Evolutionary conservation across 2,888 invertebrate genomes (phyloP).

Genomic region (Helleia helle): DNA sequence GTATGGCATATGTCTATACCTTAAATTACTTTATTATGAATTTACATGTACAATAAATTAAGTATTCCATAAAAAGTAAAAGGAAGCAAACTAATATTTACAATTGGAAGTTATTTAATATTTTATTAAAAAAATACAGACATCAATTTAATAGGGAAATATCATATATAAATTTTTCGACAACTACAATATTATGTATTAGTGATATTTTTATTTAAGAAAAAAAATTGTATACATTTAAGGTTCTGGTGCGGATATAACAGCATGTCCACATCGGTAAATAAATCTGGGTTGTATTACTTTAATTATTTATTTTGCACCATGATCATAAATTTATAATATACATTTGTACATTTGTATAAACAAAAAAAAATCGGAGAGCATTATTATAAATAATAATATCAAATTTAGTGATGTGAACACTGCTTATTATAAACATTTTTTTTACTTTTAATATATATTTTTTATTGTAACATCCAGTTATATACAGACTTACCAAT

Average conservation of each 20-base stretch:
- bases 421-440: neutral
- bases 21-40: constrained; percentile 48
- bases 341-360: neutral
- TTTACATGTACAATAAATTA: constrained; percentile 60
- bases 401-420: constrained; percentile 2
- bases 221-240: neutral
- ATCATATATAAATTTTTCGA: constrained; percentile 9
- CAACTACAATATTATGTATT: constrained; percentile 8
- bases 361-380: too few relatives aligned
- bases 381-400: neutral
- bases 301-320: neutral
- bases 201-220: constrained; percentile 8
- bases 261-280: neutral
- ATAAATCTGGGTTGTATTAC: neutral
- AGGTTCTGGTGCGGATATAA: neutral
- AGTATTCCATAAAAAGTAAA: constrained; percentile 31
- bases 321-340: neutral
- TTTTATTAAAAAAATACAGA: constrained; percentile 24
- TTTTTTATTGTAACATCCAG: constrained; percentile 12
- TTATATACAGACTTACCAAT: constrained; percentile 41
- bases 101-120: constrained; percentile 33
- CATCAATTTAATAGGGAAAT: constrained; percentile 16
- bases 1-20: constrained; percentile 49
- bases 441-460: too few relatives aligned
- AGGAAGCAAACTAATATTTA: constrained; percentile 67